Conservation (phyloP, 1,140 invertebrate genomes). For the Potamilus streckersoni region DNA sequence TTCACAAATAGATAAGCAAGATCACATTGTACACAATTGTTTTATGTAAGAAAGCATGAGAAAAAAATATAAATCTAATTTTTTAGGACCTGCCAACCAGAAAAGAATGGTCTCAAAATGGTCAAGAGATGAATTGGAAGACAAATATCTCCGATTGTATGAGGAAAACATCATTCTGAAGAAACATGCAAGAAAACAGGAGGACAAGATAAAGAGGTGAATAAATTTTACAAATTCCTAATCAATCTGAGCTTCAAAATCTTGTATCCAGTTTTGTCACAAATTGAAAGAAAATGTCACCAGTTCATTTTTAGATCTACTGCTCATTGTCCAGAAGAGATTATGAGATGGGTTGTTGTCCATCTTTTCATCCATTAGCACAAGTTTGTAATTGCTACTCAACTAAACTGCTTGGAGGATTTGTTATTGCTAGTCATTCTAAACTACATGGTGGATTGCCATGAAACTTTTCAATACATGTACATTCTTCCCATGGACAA, state of each 20-base stretch:
- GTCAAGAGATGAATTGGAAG: slow-evolving; percentile 67
- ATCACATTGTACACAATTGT: no score
- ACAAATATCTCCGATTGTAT: slow-evolving; percentile 67
- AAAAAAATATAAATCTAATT: no score
- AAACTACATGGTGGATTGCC: no score
- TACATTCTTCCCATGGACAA: background rate
- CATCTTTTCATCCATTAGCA: background rate
- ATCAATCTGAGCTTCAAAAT: background rate
- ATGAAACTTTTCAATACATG: background rate
- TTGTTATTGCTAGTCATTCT: no score
- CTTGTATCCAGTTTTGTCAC: background rate
- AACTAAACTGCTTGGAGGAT: no score
- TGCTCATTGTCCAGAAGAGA: no score
- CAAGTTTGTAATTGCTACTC: no score
- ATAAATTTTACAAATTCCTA: background rate
- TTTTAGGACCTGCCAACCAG: slow-evolving; percentile 47
- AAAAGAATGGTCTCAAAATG: slow-evolving; percentile 57
- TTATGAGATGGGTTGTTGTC: no score
- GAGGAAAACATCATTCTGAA: slow-evolving; percentile 70
- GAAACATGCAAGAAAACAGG: slow-evolving; percentile 69
- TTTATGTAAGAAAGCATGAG: no score
- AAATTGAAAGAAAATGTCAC: background rate
- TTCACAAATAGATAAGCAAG: no score
- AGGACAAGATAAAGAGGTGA: slow-evolving; percentile 70
- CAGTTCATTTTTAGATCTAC: no score